Evolutionary conservation across 2,113 vertebrate genomes (phyloP), one percentile per base, ranked within the genome.

Genomic region (Synchiropus splendidus): DNA sequence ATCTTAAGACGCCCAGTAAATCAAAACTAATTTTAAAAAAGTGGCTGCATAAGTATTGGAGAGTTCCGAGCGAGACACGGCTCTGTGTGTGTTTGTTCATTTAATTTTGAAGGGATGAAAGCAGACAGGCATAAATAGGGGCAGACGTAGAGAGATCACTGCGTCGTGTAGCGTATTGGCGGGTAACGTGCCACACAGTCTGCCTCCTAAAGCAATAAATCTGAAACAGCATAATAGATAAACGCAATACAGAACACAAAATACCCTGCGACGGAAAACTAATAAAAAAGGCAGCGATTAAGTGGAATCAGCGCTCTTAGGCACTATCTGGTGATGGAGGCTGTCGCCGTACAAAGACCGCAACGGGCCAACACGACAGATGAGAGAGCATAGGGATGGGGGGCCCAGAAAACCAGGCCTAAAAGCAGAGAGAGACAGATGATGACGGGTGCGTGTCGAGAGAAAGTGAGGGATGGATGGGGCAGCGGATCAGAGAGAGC

Each of bases 191-290:
- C 77, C 77, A 74, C 74, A 76, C 77, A 82, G 77, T 82, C 77
- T 82, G 79, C 79, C 79, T 77, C 74, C 74, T 75, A 79, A 79
- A 79, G 79, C 76, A 74, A 79, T 82, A 82, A 82, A 82, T 82
- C 79, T 82, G 79, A 82, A 82, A 82, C 79, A 82, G 79, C 79
- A 82, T 78, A 82, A 79, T 78, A 82, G 79, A 82, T 82, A 82
- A 81, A 79, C 72, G 73, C 79, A 71, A 76, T 66, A 72, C 72
- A 71, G 79, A 79, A 82, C 79, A 82, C 79, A 77, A 79, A 82
- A 82, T 82, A 79, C 79, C 74, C 74, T 78, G 77, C 12, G 68
- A 76, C 70, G 61, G 63, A 82, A 81, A 82, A 79, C 79, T 79
- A 82, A 82, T 82, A 78, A 82, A 79, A 76, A 76, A 76, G 58